phyloP scores from a whole-genome alignment of 2,797 vertebrate species.

The Streptopelia turtur region DNA sequence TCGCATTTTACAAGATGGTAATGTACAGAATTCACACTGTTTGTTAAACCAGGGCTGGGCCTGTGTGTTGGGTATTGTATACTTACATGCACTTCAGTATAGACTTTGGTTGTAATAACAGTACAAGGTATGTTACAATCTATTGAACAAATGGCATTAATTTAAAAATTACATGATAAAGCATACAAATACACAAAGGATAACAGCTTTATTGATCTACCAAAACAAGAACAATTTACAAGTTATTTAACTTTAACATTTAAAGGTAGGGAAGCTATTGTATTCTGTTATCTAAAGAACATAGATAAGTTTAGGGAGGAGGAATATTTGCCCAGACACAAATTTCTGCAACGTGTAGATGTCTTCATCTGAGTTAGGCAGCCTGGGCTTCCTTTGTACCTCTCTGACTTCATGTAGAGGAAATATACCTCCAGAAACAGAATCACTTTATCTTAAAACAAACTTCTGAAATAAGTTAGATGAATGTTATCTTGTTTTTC shows the following conservation, averaged over 20 bases:
- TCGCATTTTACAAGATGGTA: neutral
- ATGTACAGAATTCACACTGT: rapidly evolving
- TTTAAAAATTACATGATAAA: neutral
- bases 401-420: neutral
- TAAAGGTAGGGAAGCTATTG: neutral
- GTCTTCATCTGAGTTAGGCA: neutral
- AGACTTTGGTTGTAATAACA: neutral
- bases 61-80: neutral
- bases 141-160: neutral
- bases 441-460: neutral
- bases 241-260: neutral
- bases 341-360: neutral
- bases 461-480: neutral
- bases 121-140: neutral
- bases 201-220: neutral
- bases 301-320: neutral
- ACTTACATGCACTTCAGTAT: neutral
- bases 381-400: neutral
- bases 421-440: neutral
- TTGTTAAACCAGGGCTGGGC: neutral
- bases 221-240: neutral
- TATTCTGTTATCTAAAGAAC: neutral
- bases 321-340: neutral
- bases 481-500: neutral
- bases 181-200: neutral